Conservation (phyloP, 1,140 invertebrate species). For the Ditylenchus dipsaci region DNA sequence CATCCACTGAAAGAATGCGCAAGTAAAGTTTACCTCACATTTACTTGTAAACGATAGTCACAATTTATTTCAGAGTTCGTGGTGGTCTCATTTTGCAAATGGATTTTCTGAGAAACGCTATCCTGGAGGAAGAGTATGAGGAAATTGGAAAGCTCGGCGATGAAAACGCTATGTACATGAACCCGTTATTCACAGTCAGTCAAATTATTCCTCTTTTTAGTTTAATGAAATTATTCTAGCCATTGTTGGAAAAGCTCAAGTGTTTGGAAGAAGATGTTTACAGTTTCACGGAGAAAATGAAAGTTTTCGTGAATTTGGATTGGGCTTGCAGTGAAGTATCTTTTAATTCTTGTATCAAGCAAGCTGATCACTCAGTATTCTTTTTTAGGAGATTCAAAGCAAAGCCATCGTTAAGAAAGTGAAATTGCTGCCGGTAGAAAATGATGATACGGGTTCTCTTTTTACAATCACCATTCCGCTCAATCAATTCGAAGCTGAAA, state of each 20-base stretch:
- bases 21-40: neutral
- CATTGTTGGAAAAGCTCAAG: neutral
- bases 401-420: neutral
- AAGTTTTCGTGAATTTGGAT: slow-evolving; percentile 10
- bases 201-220: slow-evolving; percentile 6
- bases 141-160: slow-evolving; percentile 8
- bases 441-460: neutral
- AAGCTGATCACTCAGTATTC: neutral
- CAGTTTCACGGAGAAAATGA: slow-evolving; percentile 4
- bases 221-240: neutral
- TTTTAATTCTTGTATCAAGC: neutral
- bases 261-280: neutral
- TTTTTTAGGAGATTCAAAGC: neutral
- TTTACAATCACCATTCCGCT: slow-evolving; percentile 21
- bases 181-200: neutral
- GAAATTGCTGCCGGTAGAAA: neutral
- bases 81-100: slow-evolving; percentile 25
- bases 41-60: neutral
- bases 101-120: slow-evolving; percentile 16
- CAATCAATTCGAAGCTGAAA: slow-evolving; percentile 6
- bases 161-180: neutral
- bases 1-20: slow-evolving; percentile 4
- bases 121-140: slow-evolving; percentile 9
- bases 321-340: slow-evolving; percentile 4
- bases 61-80: slow-evolving; percentile 12